Base-by-base conservation (phyloP, 2,113 vertebrate genomes). In the Dromiciops gliroides region DNA sequence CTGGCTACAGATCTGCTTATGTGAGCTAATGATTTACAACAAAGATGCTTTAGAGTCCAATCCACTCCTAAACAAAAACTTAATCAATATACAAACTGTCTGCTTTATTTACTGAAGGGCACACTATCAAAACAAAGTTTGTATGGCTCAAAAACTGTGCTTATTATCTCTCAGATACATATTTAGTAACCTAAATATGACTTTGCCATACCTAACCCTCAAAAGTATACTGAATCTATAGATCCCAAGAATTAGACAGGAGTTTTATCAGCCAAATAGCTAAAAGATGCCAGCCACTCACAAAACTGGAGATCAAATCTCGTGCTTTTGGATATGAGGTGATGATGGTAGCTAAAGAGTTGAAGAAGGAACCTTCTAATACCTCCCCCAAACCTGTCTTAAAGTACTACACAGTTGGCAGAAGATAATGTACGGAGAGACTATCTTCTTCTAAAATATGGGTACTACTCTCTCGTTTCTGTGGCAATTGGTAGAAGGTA, bases 91-190 rank as follows among this genome's bases (percentile, higher is more conserved):
- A 96, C 92, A 56, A 83, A 53, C 53, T 94, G 90, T 53, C 0
- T 83, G 1, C 28, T 47, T 93, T 44, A 53, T 6, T 67, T 92
- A 91, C 92, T 51, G 51, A 3, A 96, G 37, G 53, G 12, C 0
- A 28, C 24, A 93, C 96, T 95, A 97, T 95, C 47, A 94, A 98
- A 97, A 95, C 31, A 93, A 0, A 48, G 0, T 8, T 24, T 96
- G 47, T 89, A n/a, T 94, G 16, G n/a, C n/a, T 96, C 90, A 97
- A 0, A 0, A 96, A 91, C 9, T 60, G 22, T 92, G 11, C 51
- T 97, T 94, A 96, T 97, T 94, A 96, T 50, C 97, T 90, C 31
- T 49, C 91, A 97, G 49, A 95, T 22, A 89, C 16, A 50, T 44
- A 37, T 90, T 91, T 89, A 96, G 92, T 92, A 75, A 49, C 51